Percentiles rank a stretch among this genome's conserved stretches.
phyloP scores from a whole-genome alignment of 1,140 invertebrate species.

The Cataglyphis hispanica region DNA sequence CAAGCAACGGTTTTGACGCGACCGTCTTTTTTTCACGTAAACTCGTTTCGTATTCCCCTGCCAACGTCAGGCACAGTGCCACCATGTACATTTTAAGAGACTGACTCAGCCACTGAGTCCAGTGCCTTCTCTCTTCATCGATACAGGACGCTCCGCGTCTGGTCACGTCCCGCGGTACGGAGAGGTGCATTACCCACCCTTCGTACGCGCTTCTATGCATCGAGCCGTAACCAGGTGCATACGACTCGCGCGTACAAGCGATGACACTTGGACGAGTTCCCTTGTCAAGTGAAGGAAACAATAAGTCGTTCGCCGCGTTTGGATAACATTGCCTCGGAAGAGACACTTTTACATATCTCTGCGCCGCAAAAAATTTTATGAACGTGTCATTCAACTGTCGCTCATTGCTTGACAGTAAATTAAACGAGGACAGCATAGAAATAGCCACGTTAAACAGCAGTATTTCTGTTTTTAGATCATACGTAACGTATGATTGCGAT shows the following conservation, averaged over 20 bases:
- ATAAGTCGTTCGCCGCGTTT: slow-evolving; percentile 44
- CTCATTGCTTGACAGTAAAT: slow-evolving; percentile 1
- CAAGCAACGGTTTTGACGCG: slow-evolving; percentile 50
- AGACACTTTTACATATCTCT: slow-evolving; percentile 14
- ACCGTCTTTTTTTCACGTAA: slow-evolving; percentile 68
- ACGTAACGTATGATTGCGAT: background rate
- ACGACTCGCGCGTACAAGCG: slow-evolving; percentile 52
- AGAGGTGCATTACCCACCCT: slow-evolving; percentile 80
- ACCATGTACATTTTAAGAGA: slow-evolving; percentile 78
- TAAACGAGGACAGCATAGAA: slow-evolving; percentile 4
- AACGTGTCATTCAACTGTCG: slow-evolving; percentile 13
- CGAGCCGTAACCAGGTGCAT: slow-evolving; percentile 73
- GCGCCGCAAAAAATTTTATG: slow-evolving; percentile 15
- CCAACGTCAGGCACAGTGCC: slow-evolving; percentile 70
- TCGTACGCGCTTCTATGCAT: slow-evolving; percentile 78
- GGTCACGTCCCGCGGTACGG: slow-evolving; percentile 79
- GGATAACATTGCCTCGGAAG: background rate
- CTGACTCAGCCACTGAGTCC: slow-evolving; percentile 80
- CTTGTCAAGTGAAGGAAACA: slow-evolving; percentile 24
- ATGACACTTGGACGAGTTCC: slow-evolving; percentile 55
- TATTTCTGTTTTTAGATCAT: background rate
- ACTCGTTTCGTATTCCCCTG: slow-evolving; percentile 78
- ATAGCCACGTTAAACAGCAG: slow-evolving; percentile 9
- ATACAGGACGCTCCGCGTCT: slow-evolving; percentile 79
- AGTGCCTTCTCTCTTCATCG: slow-evolving; percentile 80